phyloP scores from a whole-genome alignment of 2,113 vertebrate species.

The Agapornis roseicollis region DNA sequence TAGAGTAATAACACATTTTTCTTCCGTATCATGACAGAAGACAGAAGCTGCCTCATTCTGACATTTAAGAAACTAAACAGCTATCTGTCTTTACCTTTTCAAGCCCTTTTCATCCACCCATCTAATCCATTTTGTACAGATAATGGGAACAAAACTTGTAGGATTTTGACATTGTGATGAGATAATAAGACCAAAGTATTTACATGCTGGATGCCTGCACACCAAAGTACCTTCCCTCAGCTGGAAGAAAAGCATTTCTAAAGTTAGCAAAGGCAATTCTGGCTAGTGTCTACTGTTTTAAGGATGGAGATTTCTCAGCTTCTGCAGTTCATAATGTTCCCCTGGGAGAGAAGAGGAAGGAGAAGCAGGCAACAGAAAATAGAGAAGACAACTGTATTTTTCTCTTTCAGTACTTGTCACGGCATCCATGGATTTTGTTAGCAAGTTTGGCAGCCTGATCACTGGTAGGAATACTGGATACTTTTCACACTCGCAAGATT shows the following conservation, averaged over 20 bases:
- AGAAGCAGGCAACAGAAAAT: not conserved
- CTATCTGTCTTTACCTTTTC: constrained; percentile 16
- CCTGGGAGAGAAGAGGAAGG: not conserved
- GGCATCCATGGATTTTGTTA: not conserved
- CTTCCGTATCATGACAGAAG: constrained; percentile 11
- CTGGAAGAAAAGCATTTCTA: not conserved
- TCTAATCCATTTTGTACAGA: constrained; percentile 25
- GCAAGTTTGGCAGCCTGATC: not conserved
- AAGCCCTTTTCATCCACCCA: constrained; percentile 35
- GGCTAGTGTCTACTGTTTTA: not conserved
- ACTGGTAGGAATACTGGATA: not conserved
- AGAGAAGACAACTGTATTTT: not conserved
- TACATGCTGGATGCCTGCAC: not conserved
- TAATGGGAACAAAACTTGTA: not conserved
- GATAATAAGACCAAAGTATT: not conserved
- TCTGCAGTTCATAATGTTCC: not conserved
- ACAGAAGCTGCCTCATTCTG: constrained; percentile 40
- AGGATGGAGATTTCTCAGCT: not conserved
- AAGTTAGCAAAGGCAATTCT: not conserved
- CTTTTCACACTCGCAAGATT: not conserved
- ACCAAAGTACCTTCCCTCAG: not conserved
- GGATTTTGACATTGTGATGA: not conserved
- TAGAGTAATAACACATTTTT: constrained; percentile 5
- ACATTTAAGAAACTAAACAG: constrained; percentile 3
- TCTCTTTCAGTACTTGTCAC: not conserved